Conservation (phyloP, 2,113 vertebrate genomes). For the Nerophis ophidion region DNA sequence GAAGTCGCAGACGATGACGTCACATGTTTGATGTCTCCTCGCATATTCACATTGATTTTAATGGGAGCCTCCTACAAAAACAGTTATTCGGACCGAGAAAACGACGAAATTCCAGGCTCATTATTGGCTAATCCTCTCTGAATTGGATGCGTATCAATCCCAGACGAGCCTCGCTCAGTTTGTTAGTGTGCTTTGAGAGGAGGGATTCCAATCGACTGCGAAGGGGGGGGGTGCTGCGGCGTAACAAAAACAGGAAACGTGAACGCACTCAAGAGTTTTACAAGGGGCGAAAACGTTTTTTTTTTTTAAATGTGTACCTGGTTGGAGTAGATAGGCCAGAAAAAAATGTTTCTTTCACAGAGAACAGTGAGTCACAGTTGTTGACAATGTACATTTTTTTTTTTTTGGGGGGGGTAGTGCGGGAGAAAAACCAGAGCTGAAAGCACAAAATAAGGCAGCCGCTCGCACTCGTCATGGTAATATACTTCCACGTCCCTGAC, state of each 20-base stretch:
- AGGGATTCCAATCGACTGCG: conserved; percentile 79
- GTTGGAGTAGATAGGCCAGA: conserved; percentile 75
- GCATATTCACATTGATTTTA: too few relatives aligned
- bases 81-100: too few relatives aligned
- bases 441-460: conserved; percentile 59
- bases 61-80: too few relatives aligned
- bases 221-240: conserved; percentile 41
- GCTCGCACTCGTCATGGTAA: conserved; percentile 55
- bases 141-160: conserved; percentile 81
- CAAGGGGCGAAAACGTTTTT: conserved; percentile 62
- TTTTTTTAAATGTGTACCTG: conserved; percentile 39
- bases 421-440: conserved; percentile 40
- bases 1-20: too few relatives aligned
- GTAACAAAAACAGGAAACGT: conserved; percentile 50
- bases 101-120: conserved; percentile 85
- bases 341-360: conserved; percentile 84
- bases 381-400: conserved; percentile 51
- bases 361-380: conserved; percentile 62
- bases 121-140: conserved; percentile 85
- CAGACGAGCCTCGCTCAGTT: conserved; percentile 81
- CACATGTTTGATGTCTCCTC: too few relatives aligned
- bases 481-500: conserved; percentile 45
- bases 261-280: conserved; percentile 55
- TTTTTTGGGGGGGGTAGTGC: background rate
- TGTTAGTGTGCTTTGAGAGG: conserved; percentile 75